These are phyloP conservation scores for Aeoliscus strigatus DNA, from an alignment of 2,797 vertebrate genomes.

Conservation along the genomic window DNA sequence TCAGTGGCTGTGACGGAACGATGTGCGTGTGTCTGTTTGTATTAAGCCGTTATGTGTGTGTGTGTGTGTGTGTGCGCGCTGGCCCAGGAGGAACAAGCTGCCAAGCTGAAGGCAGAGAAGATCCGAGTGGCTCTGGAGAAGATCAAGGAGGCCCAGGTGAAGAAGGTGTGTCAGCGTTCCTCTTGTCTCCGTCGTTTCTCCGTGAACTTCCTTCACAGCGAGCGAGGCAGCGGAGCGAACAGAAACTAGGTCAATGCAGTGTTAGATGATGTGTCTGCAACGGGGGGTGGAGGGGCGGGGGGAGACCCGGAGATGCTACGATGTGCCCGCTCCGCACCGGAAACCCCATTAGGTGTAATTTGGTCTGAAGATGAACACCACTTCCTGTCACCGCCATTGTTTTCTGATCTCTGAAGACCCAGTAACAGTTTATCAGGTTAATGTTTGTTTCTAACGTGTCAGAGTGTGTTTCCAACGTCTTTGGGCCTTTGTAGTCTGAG, in stretches of 20 bases:
- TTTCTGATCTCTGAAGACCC: conserved; percentile 36
- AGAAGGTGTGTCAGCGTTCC: conserved; percentile 81
- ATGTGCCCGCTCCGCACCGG: no score
- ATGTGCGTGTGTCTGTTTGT: no score
- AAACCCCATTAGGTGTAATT: no score
- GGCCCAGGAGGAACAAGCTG: conserved; percentile 91
- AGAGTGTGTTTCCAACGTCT: no score
- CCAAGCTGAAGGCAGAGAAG: conserved; percentile 95
- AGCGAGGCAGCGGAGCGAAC: conserved; percentile 35
- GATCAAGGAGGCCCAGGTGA: conserved; percentile 97
- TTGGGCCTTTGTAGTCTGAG: no score
- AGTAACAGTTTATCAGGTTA: conserved; percentile 11
- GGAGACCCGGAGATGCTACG: conserved; percentile 9
- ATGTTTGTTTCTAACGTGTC: no score
- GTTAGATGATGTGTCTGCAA: conserved; percentile 47
- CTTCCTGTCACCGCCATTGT: no score
- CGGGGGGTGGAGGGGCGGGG: conserved; percentile 29
- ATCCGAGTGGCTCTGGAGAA: conserved; percentile 94
- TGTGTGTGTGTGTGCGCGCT: conserved; percentile 9
- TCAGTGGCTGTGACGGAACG: no score
- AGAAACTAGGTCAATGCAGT: conserved; percentile 76
- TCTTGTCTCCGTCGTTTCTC: no score
- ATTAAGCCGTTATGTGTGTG: neutral
- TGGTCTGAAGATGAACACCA: no score
- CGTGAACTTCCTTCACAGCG: conserved; percentile 55